These are phyloP conservation scores for Phyllopteryx taeniolatus DNA, from an alignment of 2,113 vertebrate species.

Conservation along the genomic window DNA sequence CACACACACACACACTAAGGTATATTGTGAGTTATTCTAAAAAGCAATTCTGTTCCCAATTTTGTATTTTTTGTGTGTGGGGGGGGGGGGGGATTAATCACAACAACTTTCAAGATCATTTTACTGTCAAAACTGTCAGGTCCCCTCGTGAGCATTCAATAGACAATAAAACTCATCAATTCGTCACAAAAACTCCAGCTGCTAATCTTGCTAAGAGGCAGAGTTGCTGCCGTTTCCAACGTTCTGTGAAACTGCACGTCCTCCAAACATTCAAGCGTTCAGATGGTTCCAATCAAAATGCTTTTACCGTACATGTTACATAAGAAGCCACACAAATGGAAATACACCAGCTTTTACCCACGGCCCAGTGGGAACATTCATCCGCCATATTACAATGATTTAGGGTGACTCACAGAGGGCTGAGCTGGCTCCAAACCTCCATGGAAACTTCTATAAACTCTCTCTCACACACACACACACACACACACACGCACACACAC, in stretches of 20 bases:
- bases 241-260: not conserved
- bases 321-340: constrained; percentile 36
- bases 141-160: no score
- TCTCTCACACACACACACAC: not conserved
- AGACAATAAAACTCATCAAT: no score
- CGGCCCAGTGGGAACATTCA: constrained; percentile 29
- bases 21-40: no score
- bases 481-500: constrained; percentile 3
- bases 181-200: no score
- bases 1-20: no score
- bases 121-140: no score
- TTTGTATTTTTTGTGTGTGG: no score
- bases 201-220: no score
- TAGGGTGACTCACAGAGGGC: constrained; percentile 34
- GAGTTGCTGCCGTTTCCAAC: not conserved
- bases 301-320: constrained; percentile 26
- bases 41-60: no score
- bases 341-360: constrained; percentile 12
- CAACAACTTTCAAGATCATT: no score
- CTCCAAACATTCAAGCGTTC: constrained; percentile 4
- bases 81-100: no score
- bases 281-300: constrained; percentile 10
- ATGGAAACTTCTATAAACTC: constrained; percentile 65
- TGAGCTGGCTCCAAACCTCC: constrained; percentile 45
- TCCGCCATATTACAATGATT: constrained; percentile 62